phyloP scores from a whole-genome alignment of 2,797 vertebrate species.

The Chromobotia macracanthus region DNA sequence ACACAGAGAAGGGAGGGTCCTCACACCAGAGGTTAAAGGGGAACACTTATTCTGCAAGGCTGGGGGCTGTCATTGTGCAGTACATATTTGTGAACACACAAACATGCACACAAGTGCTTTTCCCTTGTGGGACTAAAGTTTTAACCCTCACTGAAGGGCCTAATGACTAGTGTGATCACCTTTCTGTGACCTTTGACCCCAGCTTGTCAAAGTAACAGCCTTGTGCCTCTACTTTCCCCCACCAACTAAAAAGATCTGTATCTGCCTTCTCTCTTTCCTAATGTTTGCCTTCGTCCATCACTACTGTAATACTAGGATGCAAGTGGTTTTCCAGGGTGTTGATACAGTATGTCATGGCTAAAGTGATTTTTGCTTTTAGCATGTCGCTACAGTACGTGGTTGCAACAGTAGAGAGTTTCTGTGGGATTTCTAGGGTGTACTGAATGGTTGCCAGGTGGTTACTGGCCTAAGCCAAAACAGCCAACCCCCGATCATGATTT shows the following conservation, averaged over 20 bases:
- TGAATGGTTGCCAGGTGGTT: background rate
- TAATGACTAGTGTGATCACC: constrained; percentile 76
- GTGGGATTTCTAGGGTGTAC: constrained; percentile 40
- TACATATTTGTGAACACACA: too few relatives aligned
- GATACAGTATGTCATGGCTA: background rate
- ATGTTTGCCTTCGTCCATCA: constrained; percentile 59
- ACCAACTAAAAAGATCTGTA: constrained; percentile 72
- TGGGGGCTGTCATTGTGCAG: constrained; percentile 13
- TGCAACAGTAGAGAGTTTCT: background rate
- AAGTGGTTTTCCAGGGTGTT: background rate
- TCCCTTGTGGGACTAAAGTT: constrained; percentile 26
- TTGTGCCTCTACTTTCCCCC: constrained; percentile 56
- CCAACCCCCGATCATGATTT: background rate
- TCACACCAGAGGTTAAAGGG: background rate
- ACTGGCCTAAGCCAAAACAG: too few relatives aligned
- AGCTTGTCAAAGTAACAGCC: constrained; percentile 76
- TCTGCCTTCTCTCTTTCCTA: constrained; percentile 61
- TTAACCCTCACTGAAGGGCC: constrained; percentile 66
- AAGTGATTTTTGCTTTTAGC: background rate
- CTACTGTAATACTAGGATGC: background rate
- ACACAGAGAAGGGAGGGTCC: background rate
- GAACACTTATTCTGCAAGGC: constrained; percentile 16
- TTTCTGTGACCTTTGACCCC: constrained; percentile 73
- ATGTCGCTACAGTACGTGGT: background rate
- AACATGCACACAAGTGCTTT: constrained; percentile 26